Base-by-base conservation (phyloP, 2,113 vertebrate genomes). In the Prinia subflava region DNA sequence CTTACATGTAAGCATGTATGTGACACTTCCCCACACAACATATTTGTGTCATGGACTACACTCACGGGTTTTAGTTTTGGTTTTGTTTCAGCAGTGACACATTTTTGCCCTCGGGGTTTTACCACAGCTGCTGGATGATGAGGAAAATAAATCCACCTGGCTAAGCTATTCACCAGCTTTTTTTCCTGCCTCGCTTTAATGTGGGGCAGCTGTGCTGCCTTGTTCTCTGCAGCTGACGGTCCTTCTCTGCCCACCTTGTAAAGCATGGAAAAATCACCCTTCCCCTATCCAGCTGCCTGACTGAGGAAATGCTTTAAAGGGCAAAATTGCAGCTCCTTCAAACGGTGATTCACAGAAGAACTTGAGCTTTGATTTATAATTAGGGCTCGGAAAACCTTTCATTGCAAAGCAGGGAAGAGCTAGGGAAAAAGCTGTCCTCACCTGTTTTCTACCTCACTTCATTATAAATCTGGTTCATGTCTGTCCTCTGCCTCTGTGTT, bases 291-390 rank as follows among this genome's bases (percentile, higher is more conserved):
- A 84, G 53, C 74, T 71, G 28, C 47, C 41, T 91, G 78, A 30
- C 67, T 94, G 90, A 76, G 67, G 59, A 86, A 91, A 68, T 86
- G 31, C 42, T 95, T 95, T 91, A 91, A 93, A 91, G 78, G 82
- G 33, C 28, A 70, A 86, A 95, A 95, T 77, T 77, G 59, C 82
- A 85, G 50, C 71, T 93, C 71, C 79, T 95, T 95, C 93, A 95
- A 88, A 94, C 64, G 35, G 55, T 77, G 75, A 73, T 86, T 90
- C 87, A 93, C 50, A 80, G 78, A 80, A 93, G 75, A 95, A 71
- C 68, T 88, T 67, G 24, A 89, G 94, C 87, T 96, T 94, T 96
- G 87, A 90, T 95, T 96, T 95, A 90, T 95, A 93, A 96, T 95
- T 95, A 92, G 93, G 91, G 59, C 47, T 83, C 67, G 80, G 75